Evolutionary conservation across 2,888 invertebrate species (phyloP).

Genomic region (Dynastes grantii): DNA sequence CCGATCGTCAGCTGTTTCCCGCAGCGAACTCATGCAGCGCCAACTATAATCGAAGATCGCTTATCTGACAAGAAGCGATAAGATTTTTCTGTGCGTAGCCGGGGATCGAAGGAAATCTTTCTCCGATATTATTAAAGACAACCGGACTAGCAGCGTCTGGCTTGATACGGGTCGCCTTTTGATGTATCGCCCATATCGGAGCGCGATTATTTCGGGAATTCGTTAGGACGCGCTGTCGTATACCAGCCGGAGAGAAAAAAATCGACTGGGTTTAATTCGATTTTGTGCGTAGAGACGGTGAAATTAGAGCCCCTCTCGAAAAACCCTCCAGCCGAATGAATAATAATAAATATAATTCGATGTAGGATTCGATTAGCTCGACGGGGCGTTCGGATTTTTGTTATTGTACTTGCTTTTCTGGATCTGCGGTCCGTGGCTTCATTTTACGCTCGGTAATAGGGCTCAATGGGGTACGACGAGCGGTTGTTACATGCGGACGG

Average conservation of each 20-base stretch:
- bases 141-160: not conserved
- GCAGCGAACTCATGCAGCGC: slow-evolving; percentile 67
- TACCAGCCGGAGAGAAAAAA: slow-evolving; percentile 12
- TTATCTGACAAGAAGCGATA: slow-evolving; percentile 65
- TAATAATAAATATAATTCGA: slow-evolving; percentile 42
- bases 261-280: slow-evolving; percentile 34
- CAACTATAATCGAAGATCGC: slow-evolving; percentile 68
- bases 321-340: slow-evolving; percentile 11
- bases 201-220: slow-evolving; percentile 38
- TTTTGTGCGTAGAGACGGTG: slow-evolving; percentile 34
- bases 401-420: slow-evolving; percentile 41
- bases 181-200: slow-evolving; percentile 40
- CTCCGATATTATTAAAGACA: not conserved
- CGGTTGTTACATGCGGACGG: not conserved
- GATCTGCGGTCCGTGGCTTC: slow-evolving; percentile 27
- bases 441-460: slow-evolving; percentile 36
- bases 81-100: slow-evolving; percentile 23
- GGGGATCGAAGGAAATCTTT: slow-evolving; percentile 13
- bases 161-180: slow-evolving; percentile 38
- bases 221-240: slow-evolving; percentile 4
- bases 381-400: slow-evolving; percentile 35
- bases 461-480: slow-evolving; percentile 8
- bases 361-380: slow-evolving; percentile 44
- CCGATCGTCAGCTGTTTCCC: slow-evolving; percentile 69
- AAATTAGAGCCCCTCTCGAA: slow-evolving; percentile 6